These are phyloP conservation scores for Melanogrammus aeglefinus DNA, from an alignment of 2,797 vertebrate species.

Conservation along the genomic window DNA sequence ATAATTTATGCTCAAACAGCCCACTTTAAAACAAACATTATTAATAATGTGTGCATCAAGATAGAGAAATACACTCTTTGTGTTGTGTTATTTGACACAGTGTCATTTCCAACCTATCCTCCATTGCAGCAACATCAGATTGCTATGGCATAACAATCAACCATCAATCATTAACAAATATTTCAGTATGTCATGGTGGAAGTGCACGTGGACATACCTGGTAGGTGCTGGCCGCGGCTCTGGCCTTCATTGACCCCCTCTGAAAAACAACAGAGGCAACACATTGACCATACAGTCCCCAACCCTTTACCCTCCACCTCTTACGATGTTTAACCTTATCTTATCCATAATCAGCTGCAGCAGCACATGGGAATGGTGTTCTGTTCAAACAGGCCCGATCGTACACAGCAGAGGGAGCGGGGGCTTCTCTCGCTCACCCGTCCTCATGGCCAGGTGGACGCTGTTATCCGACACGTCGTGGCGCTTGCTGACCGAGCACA, in stretches of 20 bases:
- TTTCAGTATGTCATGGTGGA: neutral
- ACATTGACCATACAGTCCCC: constrained; percentile 22
- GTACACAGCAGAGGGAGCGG: too few relatives aligned
- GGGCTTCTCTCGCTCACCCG: constrained; percentile 52
- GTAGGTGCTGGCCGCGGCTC: neutral
- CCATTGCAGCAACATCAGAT: too few relatives aligned
- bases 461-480: constrained; percentile 67
- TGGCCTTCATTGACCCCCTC: neutral
- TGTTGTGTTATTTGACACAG: too few relatives aligned
- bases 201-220: neutral
- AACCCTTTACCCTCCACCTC: neutral
- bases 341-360: neutral
- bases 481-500: constrained; percentile 72
- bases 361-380: too few relatives aligned
- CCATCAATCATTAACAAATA: neutral
- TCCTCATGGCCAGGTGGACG: constrained; percentile 47
- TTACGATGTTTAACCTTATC: neutral
- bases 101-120: too few relatives aligned
- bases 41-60: neutral
- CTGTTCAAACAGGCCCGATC: too few relatives aligned
- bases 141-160: too few relatives aligned
- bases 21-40: neutral
- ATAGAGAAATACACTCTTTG: too few relatives aligned
- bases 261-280: constrained; percentile 61
- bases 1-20: too few relatives aligned